These are phyloP conservation scores for Anguilla pacifica DNA, from an alignment of 2,797 vertebrate species.

Conservation along the genomic window DNA sequence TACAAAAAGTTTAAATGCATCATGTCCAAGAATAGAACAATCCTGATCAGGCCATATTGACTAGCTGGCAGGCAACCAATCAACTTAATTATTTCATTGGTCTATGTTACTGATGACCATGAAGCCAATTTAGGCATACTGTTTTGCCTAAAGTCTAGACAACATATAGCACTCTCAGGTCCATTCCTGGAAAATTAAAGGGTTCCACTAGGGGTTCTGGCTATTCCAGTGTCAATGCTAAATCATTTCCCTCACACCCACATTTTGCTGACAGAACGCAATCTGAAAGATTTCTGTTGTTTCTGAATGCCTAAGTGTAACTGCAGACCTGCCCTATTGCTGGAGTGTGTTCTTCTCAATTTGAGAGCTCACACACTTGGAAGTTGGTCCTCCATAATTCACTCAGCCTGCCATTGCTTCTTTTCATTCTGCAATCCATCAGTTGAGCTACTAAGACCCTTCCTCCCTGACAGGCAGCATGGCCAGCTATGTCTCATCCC, in stretches of 20 bases:
- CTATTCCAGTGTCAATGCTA: too few species aligned
- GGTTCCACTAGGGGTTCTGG: too few species aligned
- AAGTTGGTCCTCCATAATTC: background rate
- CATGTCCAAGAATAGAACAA: too few species aligned
- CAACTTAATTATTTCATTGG: too few species aligned
- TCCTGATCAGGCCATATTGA: too few species aligned
- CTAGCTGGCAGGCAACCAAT: too few species aligned
- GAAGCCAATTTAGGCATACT: too few species aligned
- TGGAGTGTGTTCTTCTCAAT: background rate
- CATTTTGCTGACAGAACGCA: background rate
- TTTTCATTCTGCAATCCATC: background rate
- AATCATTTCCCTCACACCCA: background rate
- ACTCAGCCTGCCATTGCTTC: background rate
- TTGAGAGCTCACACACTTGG: background rate
- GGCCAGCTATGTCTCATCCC: background rate
- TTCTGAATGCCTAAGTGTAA: background rate
- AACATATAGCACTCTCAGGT: too few species aligned
- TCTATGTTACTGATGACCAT: too few species aligned
- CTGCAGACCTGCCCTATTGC: background rate
- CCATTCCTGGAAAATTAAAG: too few species aligned
- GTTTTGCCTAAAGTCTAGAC: too few species aligned
- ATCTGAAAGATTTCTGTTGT: background rate
- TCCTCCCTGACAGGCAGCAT: background rate
- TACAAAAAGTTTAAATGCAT: too few species aligned
- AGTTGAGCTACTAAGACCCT: background rate